Percentiles rank a stretch among this genome's conserved stretches.
These are phyloP conservation scores for Cryptocheilus praepositus DNA, from an alignment of 2,888 invertebrate genomes.

Conservation along the genomic window DNA sequence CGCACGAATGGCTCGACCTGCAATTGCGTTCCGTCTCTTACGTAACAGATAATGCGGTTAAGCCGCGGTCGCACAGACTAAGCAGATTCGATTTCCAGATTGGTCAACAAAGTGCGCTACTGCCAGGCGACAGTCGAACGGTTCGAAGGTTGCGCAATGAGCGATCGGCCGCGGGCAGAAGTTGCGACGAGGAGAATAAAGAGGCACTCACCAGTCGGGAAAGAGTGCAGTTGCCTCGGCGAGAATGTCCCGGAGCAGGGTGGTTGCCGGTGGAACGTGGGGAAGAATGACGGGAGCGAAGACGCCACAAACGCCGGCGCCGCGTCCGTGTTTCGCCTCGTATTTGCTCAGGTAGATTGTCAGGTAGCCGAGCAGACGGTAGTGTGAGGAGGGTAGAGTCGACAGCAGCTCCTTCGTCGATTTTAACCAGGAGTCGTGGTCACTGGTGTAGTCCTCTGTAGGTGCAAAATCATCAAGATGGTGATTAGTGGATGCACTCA, in stretches of 20 bases:
- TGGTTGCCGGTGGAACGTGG: constrained; percentile 72
- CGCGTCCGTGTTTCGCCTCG: constrained; percentile 68
- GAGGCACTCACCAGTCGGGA: constrained; percentile 66
- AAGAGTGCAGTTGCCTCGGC: constrained; percentile 66
- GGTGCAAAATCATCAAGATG: too few species aligned
- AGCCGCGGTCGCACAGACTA: too few species aligned
- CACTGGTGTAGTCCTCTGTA: constrained; percentile 62
- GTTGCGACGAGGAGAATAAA: too few species aligned
- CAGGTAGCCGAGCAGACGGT: constrained; percentile 69
- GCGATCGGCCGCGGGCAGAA: too few species aligned
- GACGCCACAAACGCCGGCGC: constrained; percentile 68
- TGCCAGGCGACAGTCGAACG: too few species aligned
- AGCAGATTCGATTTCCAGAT: too few species aligned
- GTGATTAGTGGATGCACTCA: too few species aligned
- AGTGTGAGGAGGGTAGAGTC: constrained; percentile 64
- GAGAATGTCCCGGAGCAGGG: constrained; percentile 69
- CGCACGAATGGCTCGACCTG: too few species aligned
- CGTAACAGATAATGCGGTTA: too few species aligned
- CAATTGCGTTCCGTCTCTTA: too few species aligned
- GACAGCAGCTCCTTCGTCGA: constrained; percentile 66
- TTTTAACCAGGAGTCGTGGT: constrained; percentile 67
- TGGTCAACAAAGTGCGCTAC: too few species aligned
- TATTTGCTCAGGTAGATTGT: constrained; percentile 69
- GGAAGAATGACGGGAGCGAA: constrained; percentile 72
- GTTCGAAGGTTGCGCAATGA: too few species aligned